Evolutionary conservation across 2,113 vertebrate genomes (phyloP).

Genomic region (Psittacus erithacus): DNA sequence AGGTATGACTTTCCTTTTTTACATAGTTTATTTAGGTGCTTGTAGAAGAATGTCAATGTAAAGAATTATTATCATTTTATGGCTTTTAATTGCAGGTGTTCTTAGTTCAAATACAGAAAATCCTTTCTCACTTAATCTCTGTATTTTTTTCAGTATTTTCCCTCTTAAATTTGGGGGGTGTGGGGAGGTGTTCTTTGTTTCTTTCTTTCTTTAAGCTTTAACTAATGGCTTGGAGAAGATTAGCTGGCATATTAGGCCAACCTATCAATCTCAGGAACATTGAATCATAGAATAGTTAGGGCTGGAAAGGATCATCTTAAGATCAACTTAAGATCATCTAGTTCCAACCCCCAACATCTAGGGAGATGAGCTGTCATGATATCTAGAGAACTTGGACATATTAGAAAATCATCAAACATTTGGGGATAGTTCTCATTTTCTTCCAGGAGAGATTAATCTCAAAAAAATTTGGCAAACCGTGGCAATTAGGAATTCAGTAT

Average conservation of each 20-base stretch:
- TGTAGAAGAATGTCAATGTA: not conserved
- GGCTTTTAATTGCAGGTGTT: not conserved
- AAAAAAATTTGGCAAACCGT: not conserved
- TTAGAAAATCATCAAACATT: not conserved
- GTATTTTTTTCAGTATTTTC: not conserved
- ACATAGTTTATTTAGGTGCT: not conserved
- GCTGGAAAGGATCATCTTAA: no score
- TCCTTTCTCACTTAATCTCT: not conserved
- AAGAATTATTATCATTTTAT: not conserved
- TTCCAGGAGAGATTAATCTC: not conserved
- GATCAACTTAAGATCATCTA: no score
- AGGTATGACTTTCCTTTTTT: constrained; percentile 79
- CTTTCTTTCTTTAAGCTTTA: not conserved
- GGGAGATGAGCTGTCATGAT: not conserved
- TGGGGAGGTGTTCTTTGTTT: no score
- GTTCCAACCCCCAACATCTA: not conserved
- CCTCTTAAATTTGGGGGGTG: not conserved
- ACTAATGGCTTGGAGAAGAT: not conserved
- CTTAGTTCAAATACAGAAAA: not conserved
- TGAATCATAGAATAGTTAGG: no score
- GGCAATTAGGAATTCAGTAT: not conserved
- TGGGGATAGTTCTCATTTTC: not conserved
- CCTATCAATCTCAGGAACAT: not conserved
- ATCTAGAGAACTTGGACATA: not conserved
- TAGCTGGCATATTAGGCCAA: not conserved